These are phyloP conservation scores for Congeria kusceri DNA, from an alignment of 2,888 invertebrate genomes.

Conservation along the genomic window DNA sequence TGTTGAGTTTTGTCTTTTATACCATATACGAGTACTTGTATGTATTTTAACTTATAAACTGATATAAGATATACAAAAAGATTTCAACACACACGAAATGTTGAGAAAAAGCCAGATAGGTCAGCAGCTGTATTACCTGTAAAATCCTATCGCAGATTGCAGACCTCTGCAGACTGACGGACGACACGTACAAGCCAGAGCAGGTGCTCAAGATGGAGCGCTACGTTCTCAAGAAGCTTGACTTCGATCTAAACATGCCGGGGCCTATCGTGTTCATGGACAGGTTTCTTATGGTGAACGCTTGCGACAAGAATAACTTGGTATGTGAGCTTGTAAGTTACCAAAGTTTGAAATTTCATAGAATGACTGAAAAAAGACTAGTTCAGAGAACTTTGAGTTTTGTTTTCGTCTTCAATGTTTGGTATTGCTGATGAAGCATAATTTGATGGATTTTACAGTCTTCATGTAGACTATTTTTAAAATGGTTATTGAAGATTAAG, in stretches of 20 bases:
- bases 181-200: constrained; percentile 72
- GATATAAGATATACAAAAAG: too few relatives aligned
- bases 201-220: constrained; percentile 76
- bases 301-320: constrained; percentile 66
- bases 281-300: constrained; percentile 70
- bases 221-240: constrained; percentile 65
- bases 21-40: too few relatives aligned
- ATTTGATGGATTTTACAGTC: too few relatives aligned
- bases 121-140: too few relatives aligned
- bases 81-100: too few relatives aligned
- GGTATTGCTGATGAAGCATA: neutral
- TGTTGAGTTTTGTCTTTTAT: too few relatives aligned
- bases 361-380: too few relatives aligned
- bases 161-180: constrained; percentile 78
- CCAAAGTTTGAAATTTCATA: too few relatives aligned
- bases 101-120: too few relatives aligned
- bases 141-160: constrained; percentile 66
- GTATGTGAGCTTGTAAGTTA: constrained; percentile 54
- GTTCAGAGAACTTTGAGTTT: constrained; percentile 1
- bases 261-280: constrained; percentile 75
- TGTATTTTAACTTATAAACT: too few relatives aligned
- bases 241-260: constrained; percentile 75
- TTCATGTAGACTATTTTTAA: too few relatives aligned
- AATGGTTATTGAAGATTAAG: too few relatives aligned
- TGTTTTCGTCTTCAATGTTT: neutral